These are phyloP conservation scores for Drosophila kohkoa DNA, from an alignment of 1,140 invertebrate species.

Conservation along the genomic window DNA sequence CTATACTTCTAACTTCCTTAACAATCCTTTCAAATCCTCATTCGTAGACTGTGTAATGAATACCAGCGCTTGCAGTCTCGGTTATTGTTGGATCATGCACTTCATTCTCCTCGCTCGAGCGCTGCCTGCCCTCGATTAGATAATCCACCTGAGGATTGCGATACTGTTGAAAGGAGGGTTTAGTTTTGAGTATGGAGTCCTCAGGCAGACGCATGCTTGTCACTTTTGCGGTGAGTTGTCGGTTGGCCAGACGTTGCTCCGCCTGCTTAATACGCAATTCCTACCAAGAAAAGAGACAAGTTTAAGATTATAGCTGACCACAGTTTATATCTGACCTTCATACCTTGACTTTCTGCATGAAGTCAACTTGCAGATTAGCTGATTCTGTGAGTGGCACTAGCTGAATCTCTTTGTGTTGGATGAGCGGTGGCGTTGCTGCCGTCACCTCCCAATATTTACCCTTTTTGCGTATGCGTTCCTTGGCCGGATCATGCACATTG, in stretches of 20 bases:
- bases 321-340: neutral
- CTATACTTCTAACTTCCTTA: neutral
- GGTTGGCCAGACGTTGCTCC: conserved; percentile 64
- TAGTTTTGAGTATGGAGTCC: conserved; percentile 57
- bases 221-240: neutral
- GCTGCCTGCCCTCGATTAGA: conserved; percentile 70
- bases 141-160: conserved; percentile 53
- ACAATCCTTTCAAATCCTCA: conserved; percentile 27
- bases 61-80: conserved; percentile 52
- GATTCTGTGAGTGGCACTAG: conserved; percentile 77
- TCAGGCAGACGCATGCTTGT: conserved; percentile 48
- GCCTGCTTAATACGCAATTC: conserved; percentile 74
- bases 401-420: conserved; percentile 72
- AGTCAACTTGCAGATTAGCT: conserved; percentile 66
- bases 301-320: neutral
- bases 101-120: conserved; percentile 62
- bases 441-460: conserved; percentile 89
- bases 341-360: conserved; percentile 73
- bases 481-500: conserved; percentile 87
- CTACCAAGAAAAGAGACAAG: conserved; percentile 24
- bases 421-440: conserved; percentile 88
- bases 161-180: conserved; percentile 67
- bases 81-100: conserved; percentile 64
- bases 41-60: conserved; percentile 69
- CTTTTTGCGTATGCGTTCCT: conserved; percentile 87